phyloP scores from a whole-genome alignment of 2,888 invertebrate genomes.

The Limnephilus rhombicus region DNA sequence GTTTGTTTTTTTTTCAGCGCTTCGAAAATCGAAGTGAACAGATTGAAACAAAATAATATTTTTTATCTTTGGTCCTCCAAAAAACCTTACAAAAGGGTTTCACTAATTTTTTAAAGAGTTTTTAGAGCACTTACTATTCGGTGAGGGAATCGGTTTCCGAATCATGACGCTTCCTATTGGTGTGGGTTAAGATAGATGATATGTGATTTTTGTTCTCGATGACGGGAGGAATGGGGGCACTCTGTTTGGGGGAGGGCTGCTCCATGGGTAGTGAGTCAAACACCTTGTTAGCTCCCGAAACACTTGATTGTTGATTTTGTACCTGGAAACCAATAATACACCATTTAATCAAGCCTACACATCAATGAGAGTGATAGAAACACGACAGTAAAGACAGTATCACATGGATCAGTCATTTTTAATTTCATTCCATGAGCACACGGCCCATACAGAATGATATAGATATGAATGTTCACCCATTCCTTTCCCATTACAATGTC shows the following conservation, averaged over 20 bases:
- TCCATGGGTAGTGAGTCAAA: constrained; percentile 60
- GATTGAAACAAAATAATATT: too few relatives aligned
- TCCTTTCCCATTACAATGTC: too few relatives aligned
- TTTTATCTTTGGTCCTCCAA: neutral
- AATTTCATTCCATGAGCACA: too few relatives aligned
- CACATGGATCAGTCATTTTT: too few relatives aligned
- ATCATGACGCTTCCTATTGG: constrained; percentile 79
- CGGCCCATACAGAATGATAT: too few relatives aligned
- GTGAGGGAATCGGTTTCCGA: constrained; percentile 78
- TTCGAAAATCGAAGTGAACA: too few relatives aligned
- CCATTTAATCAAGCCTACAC: neutral
- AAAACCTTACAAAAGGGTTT: neutral
- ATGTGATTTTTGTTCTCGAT: constrained; percentile 73
- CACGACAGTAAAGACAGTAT: neutral
- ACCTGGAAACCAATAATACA: constrained; percentile 59
- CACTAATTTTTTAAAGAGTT: neutral
- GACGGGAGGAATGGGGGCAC: constrained; percentile 59
- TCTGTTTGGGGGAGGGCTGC: constrained; percentile 57
- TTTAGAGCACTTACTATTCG: constrained; percentile 74
- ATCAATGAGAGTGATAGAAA: neutral
- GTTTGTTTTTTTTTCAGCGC: neutral
- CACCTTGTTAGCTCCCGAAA: constrained; percentile 62
- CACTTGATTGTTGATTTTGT: constrained; percentile 63
- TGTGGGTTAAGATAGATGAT: constrained; percentile 80
- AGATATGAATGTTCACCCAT: too few relatives aligned